Conservation (phyloP, 2,797 vertebrate genomes). For the Eulemur rubriventer region DNA sequence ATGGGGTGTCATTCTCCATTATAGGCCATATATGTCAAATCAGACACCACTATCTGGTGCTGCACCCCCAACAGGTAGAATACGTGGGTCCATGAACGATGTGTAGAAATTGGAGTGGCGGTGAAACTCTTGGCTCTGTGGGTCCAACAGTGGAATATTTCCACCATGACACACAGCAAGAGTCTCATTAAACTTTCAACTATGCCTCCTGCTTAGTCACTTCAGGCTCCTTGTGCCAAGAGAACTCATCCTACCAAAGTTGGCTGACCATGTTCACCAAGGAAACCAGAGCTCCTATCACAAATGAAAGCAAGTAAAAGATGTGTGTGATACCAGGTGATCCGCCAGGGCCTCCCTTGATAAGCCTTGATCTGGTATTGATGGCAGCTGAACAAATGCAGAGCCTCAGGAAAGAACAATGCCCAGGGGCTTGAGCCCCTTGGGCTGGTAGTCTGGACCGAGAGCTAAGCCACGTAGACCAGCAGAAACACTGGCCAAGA, state of each 20-base stretch:
- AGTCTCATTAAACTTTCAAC: not conserved
- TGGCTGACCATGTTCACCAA: too few species aligned
- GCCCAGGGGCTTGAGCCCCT: not conserved
- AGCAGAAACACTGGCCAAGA: not conserved
- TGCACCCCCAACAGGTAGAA: not conserved
- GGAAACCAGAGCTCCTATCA: too few species aligned
- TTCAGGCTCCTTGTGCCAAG: not conserved
- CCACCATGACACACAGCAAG: not conserved
- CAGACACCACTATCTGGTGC: not conserved
- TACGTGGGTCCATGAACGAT: not conserved
- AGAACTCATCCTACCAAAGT: not conserved
- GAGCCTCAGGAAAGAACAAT: not conserved
- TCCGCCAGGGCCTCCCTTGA: not conserved
- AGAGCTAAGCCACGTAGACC: not conserved
- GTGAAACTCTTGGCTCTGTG: not conserved
- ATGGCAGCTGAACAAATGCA: not conserved
- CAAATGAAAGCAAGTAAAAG: not conserved
- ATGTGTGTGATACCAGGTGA: not conserved
- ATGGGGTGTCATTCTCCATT: not conserved
- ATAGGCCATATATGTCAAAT: not conserved
- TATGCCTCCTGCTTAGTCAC: not conserved
- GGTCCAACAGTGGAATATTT: not conserved
- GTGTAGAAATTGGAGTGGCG: not conserved
- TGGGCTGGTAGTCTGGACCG: too few species aligned
- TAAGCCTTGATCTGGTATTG: not conserved